Conservation (phyloP, 2,888 invertebrate genomes). For the Morpho deidamia region DNA sequence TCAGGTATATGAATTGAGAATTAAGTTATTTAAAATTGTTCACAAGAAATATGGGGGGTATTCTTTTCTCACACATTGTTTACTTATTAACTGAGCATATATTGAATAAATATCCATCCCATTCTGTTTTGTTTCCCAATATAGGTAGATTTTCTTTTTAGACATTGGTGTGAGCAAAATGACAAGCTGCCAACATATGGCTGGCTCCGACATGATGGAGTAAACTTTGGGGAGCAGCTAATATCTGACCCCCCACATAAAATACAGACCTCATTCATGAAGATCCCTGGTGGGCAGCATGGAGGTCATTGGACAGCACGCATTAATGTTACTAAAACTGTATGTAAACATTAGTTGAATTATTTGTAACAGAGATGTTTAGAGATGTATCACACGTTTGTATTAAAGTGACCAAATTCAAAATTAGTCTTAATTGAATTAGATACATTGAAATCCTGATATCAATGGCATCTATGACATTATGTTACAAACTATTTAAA, state of each 20-base stretch:
- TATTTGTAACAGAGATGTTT: no score
- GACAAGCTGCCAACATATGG: constrained; percentile 90
- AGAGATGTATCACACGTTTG: no score
- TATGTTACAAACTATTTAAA: no score
- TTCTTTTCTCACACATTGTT: no score
- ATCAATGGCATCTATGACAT: no score
- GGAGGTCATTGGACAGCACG: constrained; percentile 97
- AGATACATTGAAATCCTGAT: no score
- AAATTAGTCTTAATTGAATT: no score
- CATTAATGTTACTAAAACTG: constrained; percentile 72
- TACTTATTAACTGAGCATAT: no score
- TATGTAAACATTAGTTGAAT: constrained; percentile 23
- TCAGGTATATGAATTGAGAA: constrained; percentile 67
- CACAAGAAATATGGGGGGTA: no score
- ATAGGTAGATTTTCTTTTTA: constrained; percentile 36
- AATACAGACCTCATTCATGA: constrained; percentile 92
- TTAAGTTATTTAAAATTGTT: neutral
- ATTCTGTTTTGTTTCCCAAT: no score
- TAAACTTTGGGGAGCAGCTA: constrained; percentile 93
- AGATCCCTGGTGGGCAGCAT: constrained; percentile 85
- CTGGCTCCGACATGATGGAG: constrained; percentile 96
- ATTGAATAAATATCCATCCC: no score
- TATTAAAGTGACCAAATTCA: no score
- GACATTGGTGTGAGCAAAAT: constrained; percentile 95
- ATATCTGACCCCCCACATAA: constrained; percentile 88